Evolutionary conservation across 2,113 vertebrate species (phyloP).

Genomic region (Dicrurus megarhynchus): DNA sequence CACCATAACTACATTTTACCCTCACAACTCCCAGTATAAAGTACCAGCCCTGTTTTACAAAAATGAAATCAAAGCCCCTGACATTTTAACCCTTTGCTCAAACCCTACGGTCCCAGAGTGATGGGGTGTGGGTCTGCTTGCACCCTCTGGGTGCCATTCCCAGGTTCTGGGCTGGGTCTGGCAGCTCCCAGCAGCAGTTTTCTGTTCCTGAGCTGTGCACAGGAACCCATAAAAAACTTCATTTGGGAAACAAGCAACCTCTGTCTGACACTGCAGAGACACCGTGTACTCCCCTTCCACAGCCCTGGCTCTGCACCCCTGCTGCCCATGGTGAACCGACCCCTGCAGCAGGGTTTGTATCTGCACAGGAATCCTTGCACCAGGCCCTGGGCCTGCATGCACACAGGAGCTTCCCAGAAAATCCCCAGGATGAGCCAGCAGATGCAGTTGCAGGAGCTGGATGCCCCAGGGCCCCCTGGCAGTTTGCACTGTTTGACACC

Average conservation of each 20-base stretch:
- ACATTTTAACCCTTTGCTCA: background rate
- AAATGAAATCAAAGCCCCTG: background rate
- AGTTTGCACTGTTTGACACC: too few relatives aligned
- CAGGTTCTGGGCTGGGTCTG: background rate
- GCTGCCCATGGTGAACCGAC: fast-evolving
- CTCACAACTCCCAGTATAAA: background rate
- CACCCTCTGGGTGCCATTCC: background rate
- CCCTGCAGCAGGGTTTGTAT: fast-evolving
- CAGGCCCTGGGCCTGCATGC: background rate
- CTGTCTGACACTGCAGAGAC: background rate
- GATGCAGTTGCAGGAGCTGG: background rate
- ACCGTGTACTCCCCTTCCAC: fast-evolving
- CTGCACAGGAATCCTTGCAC: background rate
- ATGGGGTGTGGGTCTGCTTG: fast-evolving
- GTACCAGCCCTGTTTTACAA: background rate
- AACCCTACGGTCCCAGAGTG: fast-evolving
- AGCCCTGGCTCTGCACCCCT: background rate
- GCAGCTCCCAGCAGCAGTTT: background rate
- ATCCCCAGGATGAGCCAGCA: background rate
- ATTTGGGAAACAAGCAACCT: background rate
- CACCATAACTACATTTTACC: background rate
- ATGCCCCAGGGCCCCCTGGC: background rate
- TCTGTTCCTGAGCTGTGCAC: background rate
- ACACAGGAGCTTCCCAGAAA: background rate
- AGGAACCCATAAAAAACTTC: fast-evolving